Conservation (phyloP, 2,888 invertebrate species). For the Drosophila pegasa region DNA sequence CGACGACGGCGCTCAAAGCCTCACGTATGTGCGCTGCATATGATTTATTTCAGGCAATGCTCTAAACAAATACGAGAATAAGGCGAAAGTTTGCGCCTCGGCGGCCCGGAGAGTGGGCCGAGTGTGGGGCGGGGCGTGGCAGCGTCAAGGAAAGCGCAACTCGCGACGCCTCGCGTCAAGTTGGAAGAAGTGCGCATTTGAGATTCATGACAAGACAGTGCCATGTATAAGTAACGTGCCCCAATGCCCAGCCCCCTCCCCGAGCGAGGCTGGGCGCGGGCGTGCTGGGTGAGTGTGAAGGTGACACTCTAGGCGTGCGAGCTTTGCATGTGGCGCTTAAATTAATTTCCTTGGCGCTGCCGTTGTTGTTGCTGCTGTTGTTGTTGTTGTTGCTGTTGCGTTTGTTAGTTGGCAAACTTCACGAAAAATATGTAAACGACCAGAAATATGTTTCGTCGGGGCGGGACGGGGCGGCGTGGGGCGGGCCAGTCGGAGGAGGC, state of each 20-base stretch:
- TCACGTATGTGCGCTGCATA: constrained; percentile 47
- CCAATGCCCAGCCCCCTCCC: neutral
- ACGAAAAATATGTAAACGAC: constrained; percentile 54
- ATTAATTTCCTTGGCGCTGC: constrained; percentile 63
- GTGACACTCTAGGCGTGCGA: constrained; percentile 51
- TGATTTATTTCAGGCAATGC: constrained; percentile 67
- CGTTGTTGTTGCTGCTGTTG: constrained; percentile 12
- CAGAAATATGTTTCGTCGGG: constrained; percentile 12
- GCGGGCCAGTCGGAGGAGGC: neutral
- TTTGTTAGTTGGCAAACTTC: constrained; percentile 49
- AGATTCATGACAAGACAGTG: constrained; percentile 45
- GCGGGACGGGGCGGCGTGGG: neutral
- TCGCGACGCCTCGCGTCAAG: constrained; percentile 28
- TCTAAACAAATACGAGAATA: constrained; percentile 36
- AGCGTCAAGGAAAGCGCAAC: constrained; percentile 25
- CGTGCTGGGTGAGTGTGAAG: constrained; percentile 32
- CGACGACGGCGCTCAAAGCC: neutral
- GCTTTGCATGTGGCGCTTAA: constrained; percentile 73
- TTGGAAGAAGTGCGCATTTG: constrained; percentile 30
- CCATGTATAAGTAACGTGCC: constrained; percentile 33
- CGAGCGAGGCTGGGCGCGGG: neutral
- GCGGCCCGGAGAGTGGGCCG: constrained; percentile 1
- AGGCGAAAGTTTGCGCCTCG: constrained; percentile 27
- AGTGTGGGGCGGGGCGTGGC: neutral
- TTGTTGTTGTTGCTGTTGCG: constrained; percentile 13